Conservation (phyloP, 2,113 vertebrate species). For the Leptocoma aspasia region DNA sequence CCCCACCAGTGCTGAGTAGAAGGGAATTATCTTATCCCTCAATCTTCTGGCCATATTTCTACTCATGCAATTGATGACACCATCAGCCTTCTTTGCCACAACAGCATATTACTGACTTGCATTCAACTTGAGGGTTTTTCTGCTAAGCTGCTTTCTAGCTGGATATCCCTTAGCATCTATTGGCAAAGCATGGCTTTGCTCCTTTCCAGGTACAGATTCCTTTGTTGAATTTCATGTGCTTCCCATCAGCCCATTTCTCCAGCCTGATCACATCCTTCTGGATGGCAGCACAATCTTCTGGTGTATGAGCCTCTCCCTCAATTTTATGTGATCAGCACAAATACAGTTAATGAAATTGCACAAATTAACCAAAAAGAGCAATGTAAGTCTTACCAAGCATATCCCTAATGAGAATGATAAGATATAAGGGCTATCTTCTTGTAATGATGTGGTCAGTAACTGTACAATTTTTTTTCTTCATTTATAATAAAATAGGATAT, state of each 20-base stretch:
- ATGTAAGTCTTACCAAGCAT: not conserved
- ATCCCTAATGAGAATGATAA: not conserved
- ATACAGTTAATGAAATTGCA: not conserved
- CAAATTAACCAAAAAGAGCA: not conserved
- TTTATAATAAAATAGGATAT: not conserved
- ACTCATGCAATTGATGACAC: fast-evolving
- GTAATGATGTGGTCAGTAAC: not conserved
- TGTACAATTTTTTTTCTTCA: not conserved
- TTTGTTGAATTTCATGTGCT: not conserved
- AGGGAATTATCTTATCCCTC: not conserved
- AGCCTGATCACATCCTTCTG: not conserved
- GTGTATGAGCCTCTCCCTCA: fast-evolving
- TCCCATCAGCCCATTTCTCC: not conserved
- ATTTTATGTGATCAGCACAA: not conserved
- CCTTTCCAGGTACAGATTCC: not conserved
- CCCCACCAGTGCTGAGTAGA: not conserved
- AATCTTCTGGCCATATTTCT: not conserved
- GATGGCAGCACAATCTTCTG: not conserved
- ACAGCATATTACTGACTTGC: not conserved
- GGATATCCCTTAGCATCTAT: not conserved
- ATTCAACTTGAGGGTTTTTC: not conserved
- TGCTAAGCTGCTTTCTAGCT: not conserved
- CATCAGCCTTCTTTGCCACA: not conserved
- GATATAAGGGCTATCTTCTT: not conserved
- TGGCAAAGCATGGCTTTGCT: fast-evolving